phyloP scores from a whole-genome alignment of 2,113 vertebrate genomes.

The Embiotoca jacksoni region DNA sequence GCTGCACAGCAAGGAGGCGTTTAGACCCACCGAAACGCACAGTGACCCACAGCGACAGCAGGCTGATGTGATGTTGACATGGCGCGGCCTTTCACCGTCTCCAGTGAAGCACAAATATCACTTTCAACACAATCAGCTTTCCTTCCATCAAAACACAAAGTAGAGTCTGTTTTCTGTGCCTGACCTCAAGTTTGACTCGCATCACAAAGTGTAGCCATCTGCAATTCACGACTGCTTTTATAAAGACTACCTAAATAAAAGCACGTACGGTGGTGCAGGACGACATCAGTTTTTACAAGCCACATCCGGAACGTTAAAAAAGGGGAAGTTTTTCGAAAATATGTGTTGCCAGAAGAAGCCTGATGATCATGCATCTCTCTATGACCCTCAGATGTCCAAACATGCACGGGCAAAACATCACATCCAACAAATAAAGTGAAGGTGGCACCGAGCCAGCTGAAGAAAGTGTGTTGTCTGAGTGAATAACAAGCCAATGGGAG shows the following conservation, averaged over 20 bases:
- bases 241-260: too few relatives aligned
- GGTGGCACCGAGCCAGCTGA: constrained; percentile 10
- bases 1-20: constrained; percentile 32
- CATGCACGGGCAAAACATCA: constrained; percentile 48
- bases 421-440: constrained; percentile 8
- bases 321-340: constrained; percentile 10
- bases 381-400: constrained; percentile 41
- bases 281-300: constrained; percentile 5
- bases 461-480: constrained; percentile 8
- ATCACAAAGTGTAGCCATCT: neutral
- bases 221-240: too few relatives aligned
- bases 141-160: neutral
- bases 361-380: constrained; percentile 54
- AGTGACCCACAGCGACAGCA: constrained; percentile 21
- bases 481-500: constrained; percentile 26
- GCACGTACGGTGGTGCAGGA: too few relatives aligned
- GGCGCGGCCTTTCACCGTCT: constrained; percentile 8
- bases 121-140: neutral
- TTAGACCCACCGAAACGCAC: neutral
- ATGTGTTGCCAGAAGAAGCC: constrained; percentile 21
- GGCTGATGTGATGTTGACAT: constrained; percentile 39
- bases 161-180: neutral
- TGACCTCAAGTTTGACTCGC: neutral
- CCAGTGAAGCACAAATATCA: neutral
- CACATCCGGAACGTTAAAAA: constrained; percentile 11